These are phyloP conservation scores for Slavum lentiscoides DNA, from an alignment of 2,888 invertebrate species.

Conservation along the genomic window DNA sequence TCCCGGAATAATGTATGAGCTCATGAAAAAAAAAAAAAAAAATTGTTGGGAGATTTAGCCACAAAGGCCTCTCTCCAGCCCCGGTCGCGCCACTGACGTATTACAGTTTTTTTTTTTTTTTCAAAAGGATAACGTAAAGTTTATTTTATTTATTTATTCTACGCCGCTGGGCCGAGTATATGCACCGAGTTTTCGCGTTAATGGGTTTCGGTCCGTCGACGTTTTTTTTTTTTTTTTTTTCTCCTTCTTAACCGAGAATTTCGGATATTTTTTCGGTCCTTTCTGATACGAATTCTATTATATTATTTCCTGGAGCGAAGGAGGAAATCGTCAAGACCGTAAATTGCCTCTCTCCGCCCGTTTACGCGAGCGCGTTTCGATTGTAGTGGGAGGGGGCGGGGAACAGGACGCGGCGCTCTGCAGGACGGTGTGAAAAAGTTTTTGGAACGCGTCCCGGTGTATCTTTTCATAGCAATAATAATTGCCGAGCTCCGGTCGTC, in stretches of 20 bases:
- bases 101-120: no score
- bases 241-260: no score
- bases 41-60: no score
- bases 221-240: background rate
- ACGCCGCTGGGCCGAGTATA: no score
- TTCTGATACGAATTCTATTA: conserved; percentile 41
- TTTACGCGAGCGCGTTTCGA: no score
- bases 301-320: conserved; percentile 35
- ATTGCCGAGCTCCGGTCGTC: conserved; percentile 10
- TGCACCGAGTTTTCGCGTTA: conserved; percentile 2
- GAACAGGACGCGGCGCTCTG: background rate
- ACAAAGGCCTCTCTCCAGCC: no score
- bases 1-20: no score
- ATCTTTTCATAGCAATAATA: conserved; percentile 42
- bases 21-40: no score
- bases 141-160: background rate
- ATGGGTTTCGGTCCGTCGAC: conserved; percentile 8
- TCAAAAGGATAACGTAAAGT: background rate
- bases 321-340: conserved; percentile 34
- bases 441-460: conserved; percentile 33
- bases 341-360: conserved; percentile 4
- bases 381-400: no score
- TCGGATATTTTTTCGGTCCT: conserved; percentile 1
- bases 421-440: conserved; percentile 21
- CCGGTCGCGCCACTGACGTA: no score